Evolutionary conservation across 1,140 invertebrate genomes (phyloP), one percentile per base, ranked within the genome.

Genomic region (Macrostomum lignano): DNA sequence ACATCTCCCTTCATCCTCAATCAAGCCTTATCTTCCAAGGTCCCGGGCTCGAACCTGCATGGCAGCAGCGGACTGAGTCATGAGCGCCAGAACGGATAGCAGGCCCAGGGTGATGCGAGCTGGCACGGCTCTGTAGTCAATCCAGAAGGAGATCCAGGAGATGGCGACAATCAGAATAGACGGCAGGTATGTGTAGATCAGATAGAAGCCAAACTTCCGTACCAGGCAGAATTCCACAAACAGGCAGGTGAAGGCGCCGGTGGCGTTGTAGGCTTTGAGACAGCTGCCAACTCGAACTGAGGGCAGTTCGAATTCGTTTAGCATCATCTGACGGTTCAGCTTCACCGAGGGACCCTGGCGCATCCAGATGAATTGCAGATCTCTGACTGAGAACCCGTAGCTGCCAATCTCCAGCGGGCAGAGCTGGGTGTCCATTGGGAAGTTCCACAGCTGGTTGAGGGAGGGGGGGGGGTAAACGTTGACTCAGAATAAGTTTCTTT

Each of bases 101-200:
- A 49, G 46, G 6, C 47, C 46, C 6, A 49, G 32, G 3, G 49
- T 46, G 13, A 52, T 50, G 10, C 47, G 21, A 13, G 42, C 42
- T 7, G 40, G 38, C 10, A 32, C 38, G 5, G 33, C 31, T 5
- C 37, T 38, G 7, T 32, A 22, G 22, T 43, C 32, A 21, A 43
- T 37, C 33, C 36, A 55, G 37, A 55, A 55, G 3, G 51, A 55
- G 10, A 78, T 75, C 75, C 75, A 79, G 0, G 72, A 74, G 0
- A 79, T 51, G 63, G 74, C 71, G 5, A 79, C 74, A 6, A 81
- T 73, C 6, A 81, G 52, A 2, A 71, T 70, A 1, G 73, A 77
- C 0, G 75, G 75, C 1, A 74, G 71, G 52, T 76, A 81, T 1
- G 72, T 75, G 48, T 79, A 74, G 37, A 78, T 76, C 6, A 81